phyloP scores from a whole-genome alignment of 2,113 vertebrate genomes.

The Sigmodon hispidus region DNA sequence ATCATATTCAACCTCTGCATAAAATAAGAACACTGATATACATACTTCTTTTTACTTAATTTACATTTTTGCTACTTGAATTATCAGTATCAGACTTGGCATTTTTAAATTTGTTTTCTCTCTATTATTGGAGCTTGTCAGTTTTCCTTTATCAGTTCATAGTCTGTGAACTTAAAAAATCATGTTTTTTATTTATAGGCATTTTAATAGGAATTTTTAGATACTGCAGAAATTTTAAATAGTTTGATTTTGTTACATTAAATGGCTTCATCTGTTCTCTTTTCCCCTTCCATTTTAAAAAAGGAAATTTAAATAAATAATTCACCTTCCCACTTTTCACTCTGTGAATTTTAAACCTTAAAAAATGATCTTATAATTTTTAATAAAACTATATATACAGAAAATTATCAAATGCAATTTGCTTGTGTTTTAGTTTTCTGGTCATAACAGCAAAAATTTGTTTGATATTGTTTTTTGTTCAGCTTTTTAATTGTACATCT shows the following conservation, averaged over 20 bases:
- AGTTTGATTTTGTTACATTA: constrained; percentile 9
- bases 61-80: background rate
- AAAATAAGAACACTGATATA: constrained; percentile 9
- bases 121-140: background rate
- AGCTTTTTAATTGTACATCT: background rate
- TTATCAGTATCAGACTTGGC: constrained; percentile 9
- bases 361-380: constrained; percentile 19
- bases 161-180: constrained; percentile 34
- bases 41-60: background rate
- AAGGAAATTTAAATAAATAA: background rate
- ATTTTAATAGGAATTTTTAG: constrained; percentile 29
- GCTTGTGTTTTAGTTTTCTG: background rate
- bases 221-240: background rate
- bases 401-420: constrained; percentile 2
- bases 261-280: background rate
- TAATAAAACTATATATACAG: background rate
- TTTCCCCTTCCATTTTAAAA: background rate
- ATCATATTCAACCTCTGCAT: background rate
- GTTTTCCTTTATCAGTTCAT: background rate
- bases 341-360: constrained; percentile 45
- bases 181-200: background rate
- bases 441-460: background rate
- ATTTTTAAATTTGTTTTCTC: constrained; percentile 26
- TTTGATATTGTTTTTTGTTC: background rate
- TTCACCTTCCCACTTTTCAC: background rate